Conservation (phyloP, 2,113 vertebrate species). For the Tragelaphus buxtoni region DNA sequence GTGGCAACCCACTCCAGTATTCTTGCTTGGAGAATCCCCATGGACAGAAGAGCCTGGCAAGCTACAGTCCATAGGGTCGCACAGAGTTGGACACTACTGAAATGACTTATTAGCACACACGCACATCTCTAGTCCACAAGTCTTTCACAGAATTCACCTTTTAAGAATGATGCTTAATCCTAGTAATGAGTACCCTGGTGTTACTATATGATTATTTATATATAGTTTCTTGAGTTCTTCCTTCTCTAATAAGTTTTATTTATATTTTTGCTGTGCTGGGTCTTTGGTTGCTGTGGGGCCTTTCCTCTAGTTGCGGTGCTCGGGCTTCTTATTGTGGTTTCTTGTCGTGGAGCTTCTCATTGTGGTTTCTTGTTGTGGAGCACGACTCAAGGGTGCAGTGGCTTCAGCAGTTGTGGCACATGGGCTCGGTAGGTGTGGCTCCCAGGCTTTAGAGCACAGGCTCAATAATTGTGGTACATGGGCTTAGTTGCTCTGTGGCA, state of each 20-base stretch:
- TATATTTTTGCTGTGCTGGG: neutral
- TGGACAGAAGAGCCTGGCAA: neutral
- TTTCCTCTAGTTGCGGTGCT: neutral
- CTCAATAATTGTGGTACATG: neutral
- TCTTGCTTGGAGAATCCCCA: neutral
- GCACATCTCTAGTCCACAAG: neutral
- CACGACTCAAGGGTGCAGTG: neutral
- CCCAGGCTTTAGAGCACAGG: neutral
- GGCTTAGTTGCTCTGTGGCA: neutral
- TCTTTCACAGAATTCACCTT: neutral
- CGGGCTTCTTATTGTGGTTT: neutral
- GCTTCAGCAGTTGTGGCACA: neutral
- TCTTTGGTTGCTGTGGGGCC: neutral
- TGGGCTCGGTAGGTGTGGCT: neutral
- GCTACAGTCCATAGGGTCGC: neutral
- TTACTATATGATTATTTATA: slow-evolving; percentile 3
- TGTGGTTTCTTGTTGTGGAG: neutral
- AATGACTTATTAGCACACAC: neutral
- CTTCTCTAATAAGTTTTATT: neutral
- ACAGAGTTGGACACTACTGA: neutral
- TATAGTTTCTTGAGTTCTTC: neutral
- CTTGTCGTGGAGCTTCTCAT: neutral
- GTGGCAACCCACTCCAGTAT: neutral
- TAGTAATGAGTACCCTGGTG: neutral
- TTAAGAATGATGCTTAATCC: slow-evolving; percentile 35